A percentile compares a stretch with the other conserved stretches of the same genome.
These are phyloP conservation scores for Diplodus puntazzo DNA, from an alignment of 2,797 vertebrate species.

Conservation along the genomic window DNA sequence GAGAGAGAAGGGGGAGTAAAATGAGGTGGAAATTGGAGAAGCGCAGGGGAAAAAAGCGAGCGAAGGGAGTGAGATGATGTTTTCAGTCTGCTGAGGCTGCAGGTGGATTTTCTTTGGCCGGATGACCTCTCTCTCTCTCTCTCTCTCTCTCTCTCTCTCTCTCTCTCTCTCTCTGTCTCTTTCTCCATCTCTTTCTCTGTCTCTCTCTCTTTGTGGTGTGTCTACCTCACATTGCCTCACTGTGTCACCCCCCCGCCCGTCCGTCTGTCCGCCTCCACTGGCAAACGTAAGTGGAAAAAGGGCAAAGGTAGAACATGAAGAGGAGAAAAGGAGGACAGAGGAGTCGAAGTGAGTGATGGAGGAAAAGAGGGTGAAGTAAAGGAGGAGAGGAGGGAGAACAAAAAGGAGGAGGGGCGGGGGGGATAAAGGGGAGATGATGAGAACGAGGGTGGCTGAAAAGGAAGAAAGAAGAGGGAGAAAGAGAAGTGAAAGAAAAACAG, in stretches of 20 bases:
- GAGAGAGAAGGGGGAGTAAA: conserved; percentile 6
- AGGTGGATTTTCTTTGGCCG: conserved; percentile 47
- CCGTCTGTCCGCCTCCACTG: not conserved
- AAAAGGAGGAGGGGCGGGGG: too few relatives aligned
- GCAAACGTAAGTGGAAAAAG: conserved; percentile 7
- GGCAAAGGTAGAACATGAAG: not conserved
- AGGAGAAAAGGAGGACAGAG: conserved; percentile 6
- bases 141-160: not conserved
- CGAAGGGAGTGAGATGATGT: conserved; percentile 18
- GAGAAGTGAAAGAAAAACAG: not conserved
- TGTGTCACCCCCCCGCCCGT: not conserved
- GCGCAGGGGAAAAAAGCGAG: conserved; percentile 8
- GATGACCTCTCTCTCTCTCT: conserved; percentile 17
- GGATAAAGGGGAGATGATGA: not conserved
- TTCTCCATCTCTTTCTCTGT: not conserved
- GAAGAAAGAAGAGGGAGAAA: not conserved
- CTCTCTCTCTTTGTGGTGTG: not conserved
- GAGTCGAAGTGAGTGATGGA: not conserved
- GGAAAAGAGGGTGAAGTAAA: conserved; percentile 1
- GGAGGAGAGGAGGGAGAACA: not conserved
- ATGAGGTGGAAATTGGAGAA: conserved; percentile 37
- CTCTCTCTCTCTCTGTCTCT: conserved; percentile 13
- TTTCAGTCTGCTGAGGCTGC: conserved; percentile 47
- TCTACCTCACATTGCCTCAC: not conserved
- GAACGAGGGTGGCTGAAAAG: not conserved